A percentile compares a stretch with the other conserved stretches of the same genome.
These are phyloP conservation scores for Paracanthobrama guichenoti DNA, from an alignment of 2,113 vertebrate species.

Conservation along the genomic window DNA sequence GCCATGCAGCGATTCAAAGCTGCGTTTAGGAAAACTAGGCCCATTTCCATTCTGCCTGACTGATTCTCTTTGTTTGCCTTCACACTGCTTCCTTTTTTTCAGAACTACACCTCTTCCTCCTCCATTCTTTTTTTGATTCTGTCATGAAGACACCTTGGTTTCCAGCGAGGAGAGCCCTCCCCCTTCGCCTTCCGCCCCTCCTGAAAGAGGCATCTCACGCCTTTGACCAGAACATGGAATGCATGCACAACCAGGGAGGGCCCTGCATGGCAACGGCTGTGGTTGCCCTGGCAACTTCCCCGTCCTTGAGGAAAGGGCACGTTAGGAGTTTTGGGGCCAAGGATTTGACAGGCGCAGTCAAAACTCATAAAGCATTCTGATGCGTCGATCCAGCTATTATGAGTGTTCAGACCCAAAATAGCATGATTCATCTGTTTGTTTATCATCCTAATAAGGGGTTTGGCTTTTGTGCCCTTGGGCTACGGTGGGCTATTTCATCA, in stretches of 20 bases:
- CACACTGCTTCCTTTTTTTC: conserved; percentile 33
- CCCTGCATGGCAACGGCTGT: conserved; percentile 47
- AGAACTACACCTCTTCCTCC: conserved; percentile 9
- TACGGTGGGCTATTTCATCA: neutral
- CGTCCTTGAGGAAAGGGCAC: conserved; percentile 63
- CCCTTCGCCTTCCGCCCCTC: conserved; percentile 30
- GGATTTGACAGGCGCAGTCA: conserved; percentile 59
- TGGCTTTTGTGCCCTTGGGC: conserved; percentile 21
- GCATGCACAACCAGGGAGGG: conserved; percentile 55
- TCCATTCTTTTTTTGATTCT: conserved; percentile 44
- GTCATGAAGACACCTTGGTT: conserved; percentile 54
- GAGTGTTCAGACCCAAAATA: conserved; percentile 9
- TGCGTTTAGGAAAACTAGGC: conserved; percentile 11
- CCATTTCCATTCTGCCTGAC: neutral
- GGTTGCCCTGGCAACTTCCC: conserved; percentile 63
- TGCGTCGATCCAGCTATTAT: conserved; percentile 42
- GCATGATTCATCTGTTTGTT: conserved; percentile 32
- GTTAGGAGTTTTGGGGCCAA: conserved; percentile 56
- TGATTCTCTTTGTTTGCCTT: conserved; percentile 44
- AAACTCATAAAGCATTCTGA: conserved; percentile 54
- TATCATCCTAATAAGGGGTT: conserved; percentile 29
- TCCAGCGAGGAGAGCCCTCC: conserved; percentile 37
- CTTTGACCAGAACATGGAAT: conserved; percentile 55
- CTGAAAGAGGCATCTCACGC: conserved; percentile 45
- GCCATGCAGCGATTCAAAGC: neutral